These are phyloP conservation scores for Myotis lucifugus DNA, from an alignment of 2,113 vertebrate genomes.

Conservation along the genomic window DNA sequence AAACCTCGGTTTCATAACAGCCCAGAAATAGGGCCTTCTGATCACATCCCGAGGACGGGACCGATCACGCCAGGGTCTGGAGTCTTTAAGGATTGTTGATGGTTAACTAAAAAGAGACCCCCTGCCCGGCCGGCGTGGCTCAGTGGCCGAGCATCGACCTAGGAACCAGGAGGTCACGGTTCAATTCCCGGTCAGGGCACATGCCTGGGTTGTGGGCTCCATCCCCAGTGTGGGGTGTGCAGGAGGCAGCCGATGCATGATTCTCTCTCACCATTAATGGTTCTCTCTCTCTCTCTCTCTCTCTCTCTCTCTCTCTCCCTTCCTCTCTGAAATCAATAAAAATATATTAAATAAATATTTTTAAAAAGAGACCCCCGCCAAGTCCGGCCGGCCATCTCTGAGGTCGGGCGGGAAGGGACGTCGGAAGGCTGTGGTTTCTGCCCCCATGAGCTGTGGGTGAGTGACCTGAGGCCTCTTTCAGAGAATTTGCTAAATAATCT, in stretches of 20 bases:
- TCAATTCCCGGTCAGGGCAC: no score
- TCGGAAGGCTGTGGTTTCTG: conserved; percentile 12
- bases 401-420: background rate
- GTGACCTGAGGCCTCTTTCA: conserved; percentile 64
- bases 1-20: conserved; percentile 89
- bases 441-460: conserved; percentile 43
- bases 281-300: no score
- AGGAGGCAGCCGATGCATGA: no score
- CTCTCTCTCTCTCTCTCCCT: no score
- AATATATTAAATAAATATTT: no score
- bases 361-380: background rate
- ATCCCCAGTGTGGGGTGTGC: no score
- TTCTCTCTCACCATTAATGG: no score
- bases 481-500: conserved; percentile 81
- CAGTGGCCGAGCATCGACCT: no score
- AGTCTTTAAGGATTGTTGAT: conserved; percentile 82
- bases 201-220: no score
- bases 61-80: conserved; percentile 65
- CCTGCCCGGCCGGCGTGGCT: background rate
- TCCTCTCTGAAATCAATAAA: no score
- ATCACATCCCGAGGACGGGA: conserved; percentile 76
- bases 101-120: conserved; percentile 73
- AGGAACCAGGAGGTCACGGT: no score
- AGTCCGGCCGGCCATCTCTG: conserved; percentile 23
- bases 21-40: conserved; percentile 87